Evolutionary conservation across 2,113 vertebrate genomes (phyloP).

Genomic region (Montifringilla adamsi): DNA sequence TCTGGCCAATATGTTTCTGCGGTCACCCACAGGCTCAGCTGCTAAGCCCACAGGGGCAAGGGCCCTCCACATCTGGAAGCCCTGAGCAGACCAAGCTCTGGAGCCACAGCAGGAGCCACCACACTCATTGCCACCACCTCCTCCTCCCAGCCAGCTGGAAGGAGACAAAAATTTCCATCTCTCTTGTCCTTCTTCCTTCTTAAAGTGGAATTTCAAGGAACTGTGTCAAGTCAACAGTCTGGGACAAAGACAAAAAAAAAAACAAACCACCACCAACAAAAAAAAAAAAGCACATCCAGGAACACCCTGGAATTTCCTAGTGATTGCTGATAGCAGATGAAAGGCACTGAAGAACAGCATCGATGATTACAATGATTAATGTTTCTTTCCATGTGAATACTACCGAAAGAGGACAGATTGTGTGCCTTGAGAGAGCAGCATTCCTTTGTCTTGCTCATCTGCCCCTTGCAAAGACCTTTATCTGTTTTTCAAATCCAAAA

Average conservation of each 20-base stretch:
- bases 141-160: not conserved
- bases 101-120: not conserved
- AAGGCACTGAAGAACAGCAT: conserved; percentile 7
- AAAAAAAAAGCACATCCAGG: not conserved
- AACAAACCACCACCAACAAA: not conserved
- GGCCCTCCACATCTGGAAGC: not conserved
- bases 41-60: not conserved
- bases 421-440: conserved; percentile 3
- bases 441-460: conserved; percentile 55
- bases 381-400: conserved; percentile 23
- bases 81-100: not conserved
- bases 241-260: not conserved
- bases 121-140: not conserved
- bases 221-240: conserved; percentile 24
- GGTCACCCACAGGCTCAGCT: not conserved
- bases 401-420: not conserved
- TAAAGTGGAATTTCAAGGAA: conserved; percentile 33
- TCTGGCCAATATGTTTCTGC: not conserved
- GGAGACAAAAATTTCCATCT: not conserved
- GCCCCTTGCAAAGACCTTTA: not conserved
- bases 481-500: conserved; percentile 29
- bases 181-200: not conserved
- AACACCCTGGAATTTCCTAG: conserved; percentile 60
- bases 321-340: conserved; percentile 50
- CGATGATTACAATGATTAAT: conserved; percentile 11